Base-by-base conservation (phyloP, 2,888 invertebrate species). In the Lepidocyrtinus sp. region DNA sequence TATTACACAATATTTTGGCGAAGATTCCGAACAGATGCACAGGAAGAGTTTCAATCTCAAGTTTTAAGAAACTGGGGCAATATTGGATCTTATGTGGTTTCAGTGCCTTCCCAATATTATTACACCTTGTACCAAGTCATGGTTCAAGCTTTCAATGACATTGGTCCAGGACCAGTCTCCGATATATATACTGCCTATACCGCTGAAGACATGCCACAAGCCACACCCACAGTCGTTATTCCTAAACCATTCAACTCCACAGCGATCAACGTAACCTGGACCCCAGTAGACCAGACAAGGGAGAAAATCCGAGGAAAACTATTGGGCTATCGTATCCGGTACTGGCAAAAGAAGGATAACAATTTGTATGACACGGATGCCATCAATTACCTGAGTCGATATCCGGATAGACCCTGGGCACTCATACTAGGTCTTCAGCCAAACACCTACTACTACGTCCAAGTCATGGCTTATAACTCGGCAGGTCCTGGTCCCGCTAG, bases 401-500 rank as follows among this genome's bases (percentile, higher is more conserved):
- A 94, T 0, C 95, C 76, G 5, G 59, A 84, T 94, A 0, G 91
- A 93, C 93, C 95, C 72, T 94, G 95, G 93, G 96, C 97, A 0
- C 90, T 97, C 1, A 95, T 99, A 87, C 97, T 98, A 12, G 98
- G 98, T 85, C 90, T 99, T 67, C 93, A 95, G 87, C 96, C 97
- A 0, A 94, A 98, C 88, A 96, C 95, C 0, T 95, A 96, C 88
- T 99, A 99, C 89, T 94, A 91, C 87, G 96, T 98, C 0, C 96
- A 96, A 91, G 94, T 96, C 1, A 97, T 98, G 96, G 97, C 96
- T 0, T 98, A 96, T 88, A 98, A 98, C 90, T 93, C 95, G 0
- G 98, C 98, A 1, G 98, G 98, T 1, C 97, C 97, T 89, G 98
- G 98, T 1, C 96, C 97, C 0, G 97, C 98, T 88, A 97, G 97